Evolutionary conservation across 2,888 invertebrate genomes (phyloP).

Genomic region (Drosophila pseudotalamancana): DNA sequence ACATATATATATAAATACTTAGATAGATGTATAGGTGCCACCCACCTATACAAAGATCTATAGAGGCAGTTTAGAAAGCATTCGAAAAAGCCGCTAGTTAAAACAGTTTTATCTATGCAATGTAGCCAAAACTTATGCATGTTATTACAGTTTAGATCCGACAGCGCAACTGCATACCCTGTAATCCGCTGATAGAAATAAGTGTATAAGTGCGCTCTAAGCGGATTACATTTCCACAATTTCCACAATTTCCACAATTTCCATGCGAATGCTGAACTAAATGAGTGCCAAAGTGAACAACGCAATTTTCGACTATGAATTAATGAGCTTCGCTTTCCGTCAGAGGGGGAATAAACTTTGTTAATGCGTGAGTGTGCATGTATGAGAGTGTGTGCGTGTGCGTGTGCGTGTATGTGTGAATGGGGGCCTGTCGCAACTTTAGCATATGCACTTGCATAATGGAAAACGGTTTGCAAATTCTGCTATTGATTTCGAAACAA

Average conservation of each 20-base stretch:
- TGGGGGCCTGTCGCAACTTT: constrained; percentile 50
- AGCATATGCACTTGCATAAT: constrained; percentile 72
- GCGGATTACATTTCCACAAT: too few relatives aligned
- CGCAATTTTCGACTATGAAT: constrained; percentile 62
- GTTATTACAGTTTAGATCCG: background rate
- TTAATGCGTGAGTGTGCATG: background rate
- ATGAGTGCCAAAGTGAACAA: constrained; percentile 52
- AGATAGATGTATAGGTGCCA: too few relatives aligned
- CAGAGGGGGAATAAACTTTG: background rate
- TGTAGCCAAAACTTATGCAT: background rate
- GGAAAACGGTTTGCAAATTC: constrained; percentile 60
- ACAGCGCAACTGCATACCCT: background rate
- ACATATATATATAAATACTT: too few relatives aligned
- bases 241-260: constrained; percentile 7
- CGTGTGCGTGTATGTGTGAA: background rate
- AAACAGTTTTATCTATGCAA: background rate
- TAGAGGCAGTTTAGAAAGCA: too few relatives aligned
- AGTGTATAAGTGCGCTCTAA: background rate
- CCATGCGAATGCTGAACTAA: constrained; percentile 25
- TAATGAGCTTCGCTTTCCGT: constrained; percentile 55
- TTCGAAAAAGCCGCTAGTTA: too few relatives aligned
- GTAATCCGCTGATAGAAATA: background rate
- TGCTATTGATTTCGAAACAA: constrained; percentile 69
- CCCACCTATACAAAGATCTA: too few relatives aligned
- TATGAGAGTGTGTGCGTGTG: background rate